These are phyloP conservation scores for Amiota mariae DNA, from an alignment of 2,888 invertebrate genomes.

Conservation along the genomic window DNA sequence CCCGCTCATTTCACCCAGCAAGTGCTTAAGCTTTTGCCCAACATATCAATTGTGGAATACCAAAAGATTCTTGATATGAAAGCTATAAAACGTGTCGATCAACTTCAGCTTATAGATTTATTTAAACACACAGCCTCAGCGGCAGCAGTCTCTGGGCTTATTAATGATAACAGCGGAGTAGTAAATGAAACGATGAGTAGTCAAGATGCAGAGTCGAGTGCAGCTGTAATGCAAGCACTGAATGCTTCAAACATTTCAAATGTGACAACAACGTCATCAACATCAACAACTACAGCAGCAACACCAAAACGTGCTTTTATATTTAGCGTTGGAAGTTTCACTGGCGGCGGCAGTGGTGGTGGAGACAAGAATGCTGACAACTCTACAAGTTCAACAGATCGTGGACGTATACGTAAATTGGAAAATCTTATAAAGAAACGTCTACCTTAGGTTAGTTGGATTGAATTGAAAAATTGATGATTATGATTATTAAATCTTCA, in stretches of 20 bases:
- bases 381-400: constrained; percentile 68
- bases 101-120: constrained; percentile 76
- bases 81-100: constrained; percentile 79
- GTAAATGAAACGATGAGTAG: constrained; percentile 28
- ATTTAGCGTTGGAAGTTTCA: constrained; percentile 69
- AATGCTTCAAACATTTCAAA: background rate
- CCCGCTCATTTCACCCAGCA: constrained; percentile 89
- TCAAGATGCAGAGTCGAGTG: constrained; percentile 44
- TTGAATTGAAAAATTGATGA: no score
- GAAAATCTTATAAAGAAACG: constrained; percentile 77
- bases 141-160: constrained; percentile 57
- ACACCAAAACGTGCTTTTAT: constrained; percentile 70
- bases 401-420: constrained; percentile 76
- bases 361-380: constrained; percentile 64
- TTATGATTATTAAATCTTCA: no score
- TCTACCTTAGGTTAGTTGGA: constrained; percentile 62
- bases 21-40: constrained; percentile 91
- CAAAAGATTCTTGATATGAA: constrained; percentile 97
- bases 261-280: constrained; percentile 33
- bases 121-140: constrained; percentile 74
- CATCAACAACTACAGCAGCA: constrained; percentile 37
- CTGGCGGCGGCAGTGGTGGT: constrained; percentile 59
- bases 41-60: constrained; percentile 91
- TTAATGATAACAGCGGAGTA: constrained; percentile 27
- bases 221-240: background rate